These are phyloP conservation scores for Elephas maximus DNA, from an alignment of 2,113 vertebrate species.

Conservation along the genomic window DNA sequence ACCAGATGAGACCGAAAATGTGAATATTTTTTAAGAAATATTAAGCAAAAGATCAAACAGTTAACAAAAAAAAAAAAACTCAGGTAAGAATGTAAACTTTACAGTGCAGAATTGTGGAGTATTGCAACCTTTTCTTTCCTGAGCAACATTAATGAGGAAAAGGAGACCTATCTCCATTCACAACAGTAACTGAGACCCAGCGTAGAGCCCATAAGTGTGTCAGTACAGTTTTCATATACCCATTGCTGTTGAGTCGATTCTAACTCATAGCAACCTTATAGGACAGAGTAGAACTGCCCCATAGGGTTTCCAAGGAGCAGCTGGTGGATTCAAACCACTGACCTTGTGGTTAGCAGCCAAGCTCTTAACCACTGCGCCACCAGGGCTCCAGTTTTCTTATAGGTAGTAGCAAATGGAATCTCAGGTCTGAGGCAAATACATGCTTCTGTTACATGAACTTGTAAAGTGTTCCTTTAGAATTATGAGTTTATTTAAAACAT, in stretches of 20 bases:
- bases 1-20: background rate
- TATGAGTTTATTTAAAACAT: constrained; percentile 3
- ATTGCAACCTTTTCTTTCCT: background rate
- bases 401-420: constrained; percentile 11
- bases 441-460: background rate
- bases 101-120: background rate
- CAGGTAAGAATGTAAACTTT: background rate
- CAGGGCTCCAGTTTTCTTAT: background rate
- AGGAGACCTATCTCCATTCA: background rate
- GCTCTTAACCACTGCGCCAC: too few species aligned
- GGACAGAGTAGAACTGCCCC: too few species aligned
- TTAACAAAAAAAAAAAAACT: background rate
- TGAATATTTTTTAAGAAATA: background rate
- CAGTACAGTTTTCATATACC: background rate
- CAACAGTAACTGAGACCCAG: background rate
- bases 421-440: background rate
- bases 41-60: constrained; percentile 12
- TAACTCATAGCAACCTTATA: too few species aligned
- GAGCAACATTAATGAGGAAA: constrained; percentile 20
- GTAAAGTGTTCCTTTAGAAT: constrained; percentile 23
- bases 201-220: background rate
- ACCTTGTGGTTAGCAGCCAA: too few species aligned
- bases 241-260: too few species aligned
- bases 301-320: too few species aligned
- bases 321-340: too few species aligned